Conservation (phyloP, 2,888 invertebrate genomes). For the Clitarchus hookeri region DNA sequence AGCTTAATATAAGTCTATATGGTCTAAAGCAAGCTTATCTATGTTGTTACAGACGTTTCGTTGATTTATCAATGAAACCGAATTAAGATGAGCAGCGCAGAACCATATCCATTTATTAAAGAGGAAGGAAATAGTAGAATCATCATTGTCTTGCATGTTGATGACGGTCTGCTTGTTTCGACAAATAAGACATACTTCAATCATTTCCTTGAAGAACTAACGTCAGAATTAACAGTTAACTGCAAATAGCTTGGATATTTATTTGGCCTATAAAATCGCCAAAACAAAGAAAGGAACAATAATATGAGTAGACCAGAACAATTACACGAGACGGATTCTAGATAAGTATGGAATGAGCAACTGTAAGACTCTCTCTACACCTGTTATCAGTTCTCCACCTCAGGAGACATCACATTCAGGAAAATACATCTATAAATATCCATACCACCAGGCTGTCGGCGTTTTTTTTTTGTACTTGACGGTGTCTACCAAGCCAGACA, state of each 20-base stretch:
- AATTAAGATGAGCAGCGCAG: slow-evolving; percentile 45
- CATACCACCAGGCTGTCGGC: background rate
- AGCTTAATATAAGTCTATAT: slow-evolving; percentile 49
- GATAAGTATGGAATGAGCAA: background rate
- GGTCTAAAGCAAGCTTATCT: slow-evolving; percentile 51
- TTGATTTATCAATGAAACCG: slow-evolving; percentile 43
- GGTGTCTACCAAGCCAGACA: background rate
- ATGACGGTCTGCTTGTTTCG: background rate
- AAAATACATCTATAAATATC: background rate
- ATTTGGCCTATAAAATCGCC: background rate
- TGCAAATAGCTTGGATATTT: background rate
- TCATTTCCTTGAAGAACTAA: slow-evolving; percentile 42
- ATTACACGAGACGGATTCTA: background rate
- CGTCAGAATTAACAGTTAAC: slow-evolving; percentile 27
- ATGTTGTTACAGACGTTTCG: slow-evolving; percentile 44
- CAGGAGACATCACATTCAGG: background rate
- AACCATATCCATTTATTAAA: slow-evolving; percentile 39
- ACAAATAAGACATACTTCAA: background rate
- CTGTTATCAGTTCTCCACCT: background rate
- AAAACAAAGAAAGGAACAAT: background rate
- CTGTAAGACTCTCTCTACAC: background rate
- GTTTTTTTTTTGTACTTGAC: background rate
- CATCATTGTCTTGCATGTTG: background rate
- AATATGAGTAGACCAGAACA: background rate
- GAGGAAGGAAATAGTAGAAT: background rate